A percentile compares a stretch with the other conserved stretches of the same genome.
Evolutionary conservation across 2,113 vertebrate species (phyloP).

Genomic region (Dipodomys spectabilis): DNA sequence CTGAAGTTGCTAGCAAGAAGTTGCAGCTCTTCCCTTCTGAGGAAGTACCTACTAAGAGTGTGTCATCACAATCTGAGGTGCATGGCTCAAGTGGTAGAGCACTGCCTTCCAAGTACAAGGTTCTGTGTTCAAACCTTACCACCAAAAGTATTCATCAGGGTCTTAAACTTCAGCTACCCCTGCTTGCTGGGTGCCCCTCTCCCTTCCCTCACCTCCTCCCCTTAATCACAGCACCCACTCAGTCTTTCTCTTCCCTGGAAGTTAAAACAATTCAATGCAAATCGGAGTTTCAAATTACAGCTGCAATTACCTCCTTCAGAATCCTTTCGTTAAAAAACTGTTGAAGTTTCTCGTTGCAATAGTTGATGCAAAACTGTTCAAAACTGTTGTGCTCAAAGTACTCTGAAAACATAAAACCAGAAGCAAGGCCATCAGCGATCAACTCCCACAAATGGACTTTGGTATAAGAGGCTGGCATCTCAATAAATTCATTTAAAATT

Average conservation of each 20-base stretch:
- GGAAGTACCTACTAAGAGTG: background rate
- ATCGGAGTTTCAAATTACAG: slow-evolving; percentile 25
- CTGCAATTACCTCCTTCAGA: slow-evolving; percentile 94
- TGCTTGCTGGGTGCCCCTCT: background rate
- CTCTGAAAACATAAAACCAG: slow-evolving; percentile 87
- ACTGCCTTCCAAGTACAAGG: too few species aligned
- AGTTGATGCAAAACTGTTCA: slow-evolving; percentile 99
- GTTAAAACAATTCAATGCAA: background rate
- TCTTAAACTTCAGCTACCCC: background rate
- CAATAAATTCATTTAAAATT: slow-evolving; percentile 19
- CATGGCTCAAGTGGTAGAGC: too few species aligned
- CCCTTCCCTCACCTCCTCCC: background rate
- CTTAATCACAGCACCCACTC: rapidly evolving
- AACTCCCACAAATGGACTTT: background rate
- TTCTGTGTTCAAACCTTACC: too few species aligned
- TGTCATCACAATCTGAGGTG: too few species aligned
- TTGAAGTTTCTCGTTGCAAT: slow-evolving; percentile 99
- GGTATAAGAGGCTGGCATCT: slow-evolving; percentile 1
- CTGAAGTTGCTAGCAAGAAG: background rate
- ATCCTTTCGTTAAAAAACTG: slow-evolving; percentile 99
- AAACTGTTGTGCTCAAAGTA: slow-evolving; percentile 99
- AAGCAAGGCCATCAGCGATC: background rate
- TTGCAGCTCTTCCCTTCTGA: background rate
- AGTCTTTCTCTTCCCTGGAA: slow-evolving; percentile 1
- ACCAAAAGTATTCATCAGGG: background rate